Evolutionary conservation across 2,797 vertebrate species (phyloP), one percentile per base, ranked within the genome.

Genomic region (Halcyon smyrnensis): DNA sequence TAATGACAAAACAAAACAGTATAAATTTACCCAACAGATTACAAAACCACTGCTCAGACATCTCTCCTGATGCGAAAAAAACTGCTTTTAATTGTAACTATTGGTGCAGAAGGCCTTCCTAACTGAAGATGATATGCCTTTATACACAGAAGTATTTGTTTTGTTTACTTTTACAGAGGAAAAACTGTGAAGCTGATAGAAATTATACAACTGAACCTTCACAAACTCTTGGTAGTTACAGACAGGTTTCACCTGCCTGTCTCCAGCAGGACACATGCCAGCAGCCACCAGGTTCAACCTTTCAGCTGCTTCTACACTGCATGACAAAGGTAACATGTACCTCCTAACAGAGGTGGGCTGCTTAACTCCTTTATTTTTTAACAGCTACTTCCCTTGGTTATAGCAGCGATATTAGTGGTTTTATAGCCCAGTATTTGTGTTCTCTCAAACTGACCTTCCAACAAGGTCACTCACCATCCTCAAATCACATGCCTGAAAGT

Each of bases 161-260:
- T 85, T 71, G 32, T 70, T 94, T 93, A 51, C 34, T 62, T 19
- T 8, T 54, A 50, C 8, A 51, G 20, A 21, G 12, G 7, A 43
- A 83, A 71, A 68, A 41, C 37, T 30, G 39, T 4, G 10, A 82
- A 91, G 15, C 15, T 37, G 32, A 60, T 53, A 27, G 60, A 87
- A 83, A 90, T 8, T 5, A 25, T 37, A 51, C 4, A 51, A 34
- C 6, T 54, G 46, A 91, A 91, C 11, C 3, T 91, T 90, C 80
- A 89, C 64, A 76, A 84, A 71, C 12, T 45, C 21, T 48, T 24
- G 3, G 46, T 91, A 84, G 78, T 75, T 82, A 91, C 75, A 94
- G 65, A 51, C 50, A 50, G 43, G 51, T 60, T 96, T 91, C 87
- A 85, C 20, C 79, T 60, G 59, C 85, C 62, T 21, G 5, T 36